These are phyloP conservation scores for Neosilurus hyrtlii DNA, from an alignment of 2,797 vertebrate genomes.

Conservation along the genomic window DNA sequence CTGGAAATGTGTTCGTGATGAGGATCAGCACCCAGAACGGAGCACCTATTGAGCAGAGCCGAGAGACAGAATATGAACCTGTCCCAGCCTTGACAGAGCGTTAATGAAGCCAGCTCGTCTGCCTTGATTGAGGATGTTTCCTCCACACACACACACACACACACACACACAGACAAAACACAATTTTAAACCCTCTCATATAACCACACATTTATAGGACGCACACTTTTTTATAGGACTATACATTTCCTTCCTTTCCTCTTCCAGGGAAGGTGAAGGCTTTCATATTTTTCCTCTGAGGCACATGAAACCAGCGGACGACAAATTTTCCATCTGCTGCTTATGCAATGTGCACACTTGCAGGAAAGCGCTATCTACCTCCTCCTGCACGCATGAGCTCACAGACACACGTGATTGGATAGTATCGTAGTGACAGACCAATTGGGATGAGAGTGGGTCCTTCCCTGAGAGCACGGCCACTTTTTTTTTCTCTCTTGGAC, in stretches of 20 bases:
- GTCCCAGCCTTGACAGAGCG: slow-evolving; percentile 25
- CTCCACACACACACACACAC: not conserved
- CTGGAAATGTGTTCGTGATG: slow-evolving; percentile 23
- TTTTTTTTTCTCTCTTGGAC: no score
- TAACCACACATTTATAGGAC: not conserved
- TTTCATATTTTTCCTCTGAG: no score
- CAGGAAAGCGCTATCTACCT: no score
- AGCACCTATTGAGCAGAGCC: not conserved
- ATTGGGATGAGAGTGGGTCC: no score
- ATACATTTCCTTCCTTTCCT: not conserved
- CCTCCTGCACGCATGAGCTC: no score
- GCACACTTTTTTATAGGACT: not conserved
- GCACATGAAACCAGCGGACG: no score
- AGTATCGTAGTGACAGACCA: no score
- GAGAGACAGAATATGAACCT: slow-evolving; percentile 11
- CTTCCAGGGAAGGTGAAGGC: no score
- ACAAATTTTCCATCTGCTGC: no score
- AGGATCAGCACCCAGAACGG: not conserved
- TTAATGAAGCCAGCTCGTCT: slow-evolving; percentile 25
- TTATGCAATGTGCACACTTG: no score
- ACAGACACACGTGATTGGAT: no score
- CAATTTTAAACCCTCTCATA: not conserved
- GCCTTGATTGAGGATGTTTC: slow-evolving; percentile 11
- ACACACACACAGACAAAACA: not conserved
- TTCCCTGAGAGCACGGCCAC: no score